These are phyloP conservation scores for Cottus gobio DNA, from an alignment of 2,113 vertebrate species.

Conservation along the genomic window DNA sequence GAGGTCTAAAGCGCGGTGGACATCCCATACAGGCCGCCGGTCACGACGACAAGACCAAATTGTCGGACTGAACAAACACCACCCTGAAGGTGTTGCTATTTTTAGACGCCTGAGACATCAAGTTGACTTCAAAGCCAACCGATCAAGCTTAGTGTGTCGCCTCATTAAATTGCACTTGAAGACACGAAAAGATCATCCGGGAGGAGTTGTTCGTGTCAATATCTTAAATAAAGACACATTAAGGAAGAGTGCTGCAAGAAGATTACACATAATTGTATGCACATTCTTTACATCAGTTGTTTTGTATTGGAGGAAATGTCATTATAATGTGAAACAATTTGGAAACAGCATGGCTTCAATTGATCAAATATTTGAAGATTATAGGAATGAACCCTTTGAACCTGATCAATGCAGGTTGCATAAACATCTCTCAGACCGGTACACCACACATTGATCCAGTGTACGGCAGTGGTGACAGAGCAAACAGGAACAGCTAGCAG, in stretches of 20 bases:
- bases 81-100: background rate
- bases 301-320: background rate
- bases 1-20: background rate
- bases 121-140: background rate
- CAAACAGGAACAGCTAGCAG: background rate
- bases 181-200: background rate
- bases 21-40: too few relatives aligned
- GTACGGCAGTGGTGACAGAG: background rate
- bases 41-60: background rate
- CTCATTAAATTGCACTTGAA: background rate
- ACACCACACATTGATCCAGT: background rate
- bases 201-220: background rate
- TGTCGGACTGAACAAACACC: background rate
- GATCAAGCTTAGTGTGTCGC: background rate
- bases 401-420: background rate
- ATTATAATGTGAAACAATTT: background rate
- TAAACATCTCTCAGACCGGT: background rate
- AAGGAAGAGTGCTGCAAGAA: background rate
- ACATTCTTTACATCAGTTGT: background rate
- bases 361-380: background rate
- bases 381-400: background rate
- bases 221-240: background rate
- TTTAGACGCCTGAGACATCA: background rate
- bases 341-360: background rate
- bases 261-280: background rate